Percentiles rank a stretch among this genome's conserved stretches.
These are phyloP conservation scores for Drosophila tanythrix DNA, from an alignment of 2,888 invertebrate genomes.

Conservation along the genomic window DNA sequence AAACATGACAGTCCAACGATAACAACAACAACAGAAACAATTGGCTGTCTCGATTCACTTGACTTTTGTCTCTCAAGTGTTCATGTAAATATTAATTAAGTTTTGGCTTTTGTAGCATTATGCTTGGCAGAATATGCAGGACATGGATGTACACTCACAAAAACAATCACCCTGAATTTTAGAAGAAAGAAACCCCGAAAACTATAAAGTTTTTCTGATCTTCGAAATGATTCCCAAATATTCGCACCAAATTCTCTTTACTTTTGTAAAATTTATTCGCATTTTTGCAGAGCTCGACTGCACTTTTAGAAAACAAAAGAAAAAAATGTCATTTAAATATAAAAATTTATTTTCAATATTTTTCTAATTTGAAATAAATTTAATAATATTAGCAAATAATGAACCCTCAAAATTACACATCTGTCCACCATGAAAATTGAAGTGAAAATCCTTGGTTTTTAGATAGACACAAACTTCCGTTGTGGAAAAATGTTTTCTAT, in stretches of 20 bases:
- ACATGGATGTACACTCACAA: background rate
- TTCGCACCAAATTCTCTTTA: background rate
- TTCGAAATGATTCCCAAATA: background rate
- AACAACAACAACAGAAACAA: constrained; percentile 38
- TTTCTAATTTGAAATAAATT: too few species aligned
- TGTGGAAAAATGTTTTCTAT: too few species aligned
- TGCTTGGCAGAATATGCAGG: constrained; percentile 44
- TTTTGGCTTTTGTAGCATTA: constrained; percentile 65
- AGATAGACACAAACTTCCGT: background rate
- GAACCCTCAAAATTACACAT: too few species aligned
- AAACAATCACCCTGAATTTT: background rate
- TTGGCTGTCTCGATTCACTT: constrained; percentile 27
- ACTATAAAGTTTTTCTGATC: background rate
- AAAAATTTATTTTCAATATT: too few species aligned
- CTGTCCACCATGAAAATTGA: background rate
- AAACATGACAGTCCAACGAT: constrained; percentile 62
- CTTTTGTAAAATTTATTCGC: background rate
- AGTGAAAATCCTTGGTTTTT: background rate
- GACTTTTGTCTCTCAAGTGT: constrained; percentile 35
- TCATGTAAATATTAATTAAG: constrained; percentile 80
- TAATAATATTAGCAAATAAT: too few species aligned
- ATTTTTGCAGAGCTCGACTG: background rate
- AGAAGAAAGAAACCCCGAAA: background rate
- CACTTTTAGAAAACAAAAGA: too few species aligned
- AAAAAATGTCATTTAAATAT: too few species aligned